Conservation (phyloP, 1,140 invertebrate species). For the Radopholus similis region DNA sequence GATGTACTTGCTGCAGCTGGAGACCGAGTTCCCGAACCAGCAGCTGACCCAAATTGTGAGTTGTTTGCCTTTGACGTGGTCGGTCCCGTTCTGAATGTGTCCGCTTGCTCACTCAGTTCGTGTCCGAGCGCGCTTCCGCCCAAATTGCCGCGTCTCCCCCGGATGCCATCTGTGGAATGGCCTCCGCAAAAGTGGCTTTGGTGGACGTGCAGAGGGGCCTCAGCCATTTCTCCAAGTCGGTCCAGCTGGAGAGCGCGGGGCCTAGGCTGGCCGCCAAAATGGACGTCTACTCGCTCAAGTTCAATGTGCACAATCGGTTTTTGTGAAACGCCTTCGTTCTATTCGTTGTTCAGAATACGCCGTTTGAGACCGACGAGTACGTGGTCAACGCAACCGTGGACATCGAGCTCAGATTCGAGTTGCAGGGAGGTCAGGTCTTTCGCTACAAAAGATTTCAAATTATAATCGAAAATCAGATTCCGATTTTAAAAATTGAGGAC, state of each 20-base stretch:
- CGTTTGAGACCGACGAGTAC: constrained; percentile 20
- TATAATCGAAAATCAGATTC: too few relatives aligned
- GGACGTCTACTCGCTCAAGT: background rate
- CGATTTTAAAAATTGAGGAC: background rate
- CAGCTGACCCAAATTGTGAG: constrained; percentile 15
- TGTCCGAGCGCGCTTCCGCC: background rate
- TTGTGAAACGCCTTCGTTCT: background rate
- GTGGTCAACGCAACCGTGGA: constrained; percentile 31
- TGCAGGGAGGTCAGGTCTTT: background rate
- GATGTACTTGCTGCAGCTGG: constrained; percentile 9
- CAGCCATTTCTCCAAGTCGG: constrained; percentile 1
- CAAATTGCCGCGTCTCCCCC: background rate
- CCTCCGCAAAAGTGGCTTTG: background rate
- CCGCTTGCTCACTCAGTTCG: background rate
- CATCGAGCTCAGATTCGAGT: constrained; percentile 12
- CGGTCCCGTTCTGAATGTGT: background rate
- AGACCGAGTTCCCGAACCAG: constrained; percentile 1
- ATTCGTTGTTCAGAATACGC: constrained; percentile 10
- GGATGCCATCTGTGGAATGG: constrained; percentile 2
- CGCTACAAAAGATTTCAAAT: too few relatives aligned
- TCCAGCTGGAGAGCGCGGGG: background rate
- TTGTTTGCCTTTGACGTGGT: background rate
- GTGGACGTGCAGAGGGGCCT: background rate
- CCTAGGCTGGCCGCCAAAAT: constrained; percentile 5
- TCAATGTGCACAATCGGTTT: constrained; percentile 6